Percentiles rank a stretch among this genome's conserved stretches.
Evolutionary conservation across 1,140 invertebrate species (phyloP).

Genomic region (Melitaea cinxia): DNA sequence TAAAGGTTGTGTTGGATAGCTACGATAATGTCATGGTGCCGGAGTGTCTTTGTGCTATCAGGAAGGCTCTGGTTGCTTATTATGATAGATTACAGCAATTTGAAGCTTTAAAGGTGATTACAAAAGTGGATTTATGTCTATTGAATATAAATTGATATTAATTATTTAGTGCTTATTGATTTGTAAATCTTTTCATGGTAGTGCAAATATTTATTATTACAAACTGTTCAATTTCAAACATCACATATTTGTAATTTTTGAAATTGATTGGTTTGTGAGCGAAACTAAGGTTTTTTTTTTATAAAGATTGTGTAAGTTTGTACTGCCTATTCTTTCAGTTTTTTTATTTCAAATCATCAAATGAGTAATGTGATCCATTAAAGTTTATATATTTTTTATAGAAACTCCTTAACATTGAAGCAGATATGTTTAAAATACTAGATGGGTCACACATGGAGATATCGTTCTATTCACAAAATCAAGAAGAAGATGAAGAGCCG

Average conservation of each 20-base stretch:
- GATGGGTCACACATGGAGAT: conserved; percentile 68
- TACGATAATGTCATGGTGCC: conserved; percentile 62
- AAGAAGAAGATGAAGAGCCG: conserved; percentile 49
- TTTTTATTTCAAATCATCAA: no score
- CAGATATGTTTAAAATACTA: conserved; percentile 56
- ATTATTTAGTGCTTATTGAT: no score
- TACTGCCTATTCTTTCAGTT: no score
- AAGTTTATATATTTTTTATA: conserved; percentile 37
- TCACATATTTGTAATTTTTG: no score
- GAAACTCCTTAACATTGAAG: conserved; percentile 60
- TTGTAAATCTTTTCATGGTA: no score
- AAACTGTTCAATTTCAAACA: no score
- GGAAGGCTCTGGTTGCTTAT: conserved; percentile 63
- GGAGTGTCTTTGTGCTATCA: conserved; percentile 56
- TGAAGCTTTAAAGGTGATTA: conserved; percentile 58
- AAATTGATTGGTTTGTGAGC: no score
- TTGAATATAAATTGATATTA: conserved; percentile 9
- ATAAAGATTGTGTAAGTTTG: no score
- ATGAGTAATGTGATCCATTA: no score
- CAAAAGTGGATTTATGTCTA: neutral
- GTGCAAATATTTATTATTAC: no score
- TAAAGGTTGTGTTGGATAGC: conserved; percentile 55
- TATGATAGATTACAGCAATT: conserved; percentile 64
- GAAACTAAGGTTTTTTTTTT: no score
- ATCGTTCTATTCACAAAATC: conserved; percentile 49